phyloP scores from a whole-genome alignment of 2,113 vertebrate genomes.

The Xenus cinereus region DNA sequence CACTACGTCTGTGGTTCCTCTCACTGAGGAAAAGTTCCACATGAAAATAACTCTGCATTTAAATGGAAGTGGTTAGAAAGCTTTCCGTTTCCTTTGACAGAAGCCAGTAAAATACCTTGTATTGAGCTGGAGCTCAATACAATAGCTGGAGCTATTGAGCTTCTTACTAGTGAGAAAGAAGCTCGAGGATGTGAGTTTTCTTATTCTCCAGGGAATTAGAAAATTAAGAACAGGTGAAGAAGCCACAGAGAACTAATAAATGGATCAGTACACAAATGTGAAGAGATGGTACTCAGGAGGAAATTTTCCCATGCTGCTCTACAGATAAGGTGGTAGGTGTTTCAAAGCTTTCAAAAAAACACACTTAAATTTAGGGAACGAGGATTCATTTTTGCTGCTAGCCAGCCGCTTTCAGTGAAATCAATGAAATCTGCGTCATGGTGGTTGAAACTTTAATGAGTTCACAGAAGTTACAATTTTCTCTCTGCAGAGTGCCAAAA shows the following conservation, averaged over 20 bases:
- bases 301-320: not conserved
- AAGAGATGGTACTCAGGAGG: not conserved
- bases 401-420: not conserved
- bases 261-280: not conserved
- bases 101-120: not conserved
- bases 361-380: not conserved
- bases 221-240: not conserved
- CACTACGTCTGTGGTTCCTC: not conserved
- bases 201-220: not conserved
- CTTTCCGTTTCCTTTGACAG: not conserved
- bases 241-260: not conserved
- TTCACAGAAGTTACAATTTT: not conserved
- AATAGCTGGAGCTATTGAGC: too few species aligned
- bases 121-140: not conserved
- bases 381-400: not conserved
- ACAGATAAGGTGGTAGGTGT: not conserved
- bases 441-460: conserved; percentile 2
- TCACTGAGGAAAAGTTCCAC: not conserved
- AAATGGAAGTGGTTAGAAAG: not conserved
- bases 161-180: not conserved
- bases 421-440: not conserved
- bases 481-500: not conserved
- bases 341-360: not conserved
- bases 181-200: not conserved
- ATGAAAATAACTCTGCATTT: not conserved